A percentile compares a stretch with the other conserved stretches of the same genome.
Evolutionary conservation across 2,888 invertebrate species (phyloP).

Genomic region (Heteromyza rotundicornis): DNA sequence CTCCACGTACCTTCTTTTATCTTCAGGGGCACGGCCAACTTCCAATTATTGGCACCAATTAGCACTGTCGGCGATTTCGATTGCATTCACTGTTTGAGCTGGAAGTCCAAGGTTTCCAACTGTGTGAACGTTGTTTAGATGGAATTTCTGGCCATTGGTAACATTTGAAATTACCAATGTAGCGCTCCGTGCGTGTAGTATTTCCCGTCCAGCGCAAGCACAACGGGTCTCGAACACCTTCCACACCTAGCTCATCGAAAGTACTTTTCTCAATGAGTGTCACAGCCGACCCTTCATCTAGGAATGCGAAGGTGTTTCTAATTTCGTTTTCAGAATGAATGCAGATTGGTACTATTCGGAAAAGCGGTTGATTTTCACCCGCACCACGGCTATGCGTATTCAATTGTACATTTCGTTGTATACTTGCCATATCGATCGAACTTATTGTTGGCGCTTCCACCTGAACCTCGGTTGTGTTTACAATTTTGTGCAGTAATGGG

Average conservation of each 20-base stretch:
- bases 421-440: background rate
- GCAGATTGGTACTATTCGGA: too few species aligned
- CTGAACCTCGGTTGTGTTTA: conserved; percentile 1
- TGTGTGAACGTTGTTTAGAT: background rate
- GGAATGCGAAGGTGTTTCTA: too few species aligned
- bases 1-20: conserved; percentile 16
- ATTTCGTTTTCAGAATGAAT: too few species aligned
- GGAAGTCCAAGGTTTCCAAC: background rate
- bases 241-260: too few species aligned
- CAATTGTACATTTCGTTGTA: background rate
- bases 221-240: too few species aligned
- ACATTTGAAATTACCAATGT: background rate
- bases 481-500: background rate
- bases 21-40: conserved; percentile 18
- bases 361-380: too few species aligned
- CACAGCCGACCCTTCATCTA: too few species aligned
- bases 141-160: background rate
- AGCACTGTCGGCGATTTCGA: conserved; percentile 2
- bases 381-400: background rate
- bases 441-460: background rate
- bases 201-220: too few species aligned
- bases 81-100: background rate
- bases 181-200: background rate
- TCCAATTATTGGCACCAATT: conserved; percentile 22
- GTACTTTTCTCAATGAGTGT: too few species aligned